phyloP scores from a whole-genome alignment of 2,888 invertebrate genomes.

The Cryptocheilus praepositus region DNA sequence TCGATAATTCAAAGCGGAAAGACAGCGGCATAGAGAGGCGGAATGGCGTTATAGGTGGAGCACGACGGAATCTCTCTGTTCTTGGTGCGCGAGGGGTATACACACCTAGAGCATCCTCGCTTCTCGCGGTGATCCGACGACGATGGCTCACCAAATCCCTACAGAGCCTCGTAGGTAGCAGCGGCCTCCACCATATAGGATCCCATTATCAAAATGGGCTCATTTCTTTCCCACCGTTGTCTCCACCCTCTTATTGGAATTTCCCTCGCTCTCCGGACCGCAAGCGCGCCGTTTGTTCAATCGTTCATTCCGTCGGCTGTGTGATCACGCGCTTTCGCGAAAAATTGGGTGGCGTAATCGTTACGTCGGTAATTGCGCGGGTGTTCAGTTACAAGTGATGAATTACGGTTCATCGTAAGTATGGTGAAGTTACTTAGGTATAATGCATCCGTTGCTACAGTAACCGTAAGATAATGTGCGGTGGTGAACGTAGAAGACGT shows the following conservation, averaged over 20 bases:
- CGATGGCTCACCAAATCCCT: conserved; percentile 71
- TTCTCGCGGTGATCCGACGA: conserved; percentile 59
- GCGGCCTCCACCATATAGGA: conserved; percentile 65
- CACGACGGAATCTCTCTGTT: conserved; percentile 5
- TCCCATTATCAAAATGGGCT: conserved; percentile 73
- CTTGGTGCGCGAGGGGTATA: conserved; percentile 28
- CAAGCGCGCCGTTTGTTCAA: conserved; percentile 43
- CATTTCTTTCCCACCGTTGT: conserved; percentile 64
- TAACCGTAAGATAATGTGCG: too few species aligned
- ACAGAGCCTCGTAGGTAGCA: conserved; percentile 65
- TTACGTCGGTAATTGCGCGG: too few species aligned
- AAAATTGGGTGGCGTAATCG: conserved; percentile 42
- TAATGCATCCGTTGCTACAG: too few species aligned
- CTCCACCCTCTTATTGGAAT: conserved; percentile 64
- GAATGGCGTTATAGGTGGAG: conserved; percentile 13
- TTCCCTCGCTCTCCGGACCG: conserved; percentile 49
- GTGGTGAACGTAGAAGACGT: too few species aligned
- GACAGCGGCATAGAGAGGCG: conserved; percentile 23
- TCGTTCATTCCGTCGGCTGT: conserved; percentile 34
- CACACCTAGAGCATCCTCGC: conserved; percentile 32
- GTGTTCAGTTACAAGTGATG: too few species aligned
- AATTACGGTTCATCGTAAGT: too few species aligned
- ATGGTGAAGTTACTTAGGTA: too few species aligned
- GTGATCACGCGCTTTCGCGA: conserved; percentile 38
- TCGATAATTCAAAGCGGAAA: conserved; percentile 62